Conservation (phyloP, 2,113 vertebrate genomes). For the Elephantulus edwardii region DNA sequence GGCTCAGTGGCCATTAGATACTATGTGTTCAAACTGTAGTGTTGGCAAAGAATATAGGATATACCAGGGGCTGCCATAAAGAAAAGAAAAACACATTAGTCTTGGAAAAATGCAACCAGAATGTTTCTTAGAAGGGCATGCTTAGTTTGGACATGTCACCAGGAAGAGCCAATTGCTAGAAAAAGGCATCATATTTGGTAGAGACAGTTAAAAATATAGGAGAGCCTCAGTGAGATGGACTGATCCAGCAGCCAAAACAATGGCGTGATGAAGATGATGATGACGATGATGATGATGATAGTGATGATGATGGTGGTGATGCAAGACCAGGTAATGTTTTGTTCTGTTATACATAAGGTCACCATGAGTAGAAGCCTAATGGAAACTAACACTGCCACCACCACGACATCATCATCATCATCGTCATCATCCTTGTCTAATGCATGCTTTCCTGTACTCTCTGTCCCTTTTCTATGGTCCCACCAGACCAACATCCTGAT, state of each 20-base stretch:
- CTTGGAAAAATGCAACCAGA: neutral
- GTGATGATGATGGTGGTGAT: neutral
- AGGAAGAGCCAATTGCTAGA: neutral
- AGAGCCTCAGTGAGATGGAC: neutral
- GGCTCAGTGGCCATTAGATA: neutral
- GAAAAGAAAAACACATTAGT: neutral
- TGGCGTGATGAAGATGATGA: too few relatives aligned
- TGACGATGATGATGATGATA: neutral
- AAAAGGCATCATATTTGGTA: neutral
- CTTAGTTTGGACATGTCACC: neutral
- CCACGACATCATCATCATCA: too few relatives aligned
- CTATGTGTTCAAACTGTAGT: neutral
- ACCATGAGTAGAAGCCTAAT: neutral
- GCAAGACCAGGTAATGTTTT: neutral
- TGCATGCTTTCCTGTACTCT: neutral
- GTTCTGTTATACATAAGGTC: neutral
- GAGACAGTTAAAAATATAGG: neutral
- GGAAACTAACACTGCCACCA: too few relatives aligned
- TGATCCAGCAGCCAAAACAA: too few relatives aligned
- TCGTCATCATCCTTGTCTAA: neutral
- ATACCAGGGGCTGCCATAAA: neutral
- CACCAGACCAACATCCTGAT: neutral
- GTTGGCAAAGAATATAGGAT: neutral
- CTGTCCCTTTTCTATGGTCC: neutral
- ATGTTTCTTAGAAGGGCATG: neutral